Conservation (phyloP, 1,140 invertebrate genomes). For the Cryptotermes secundus region DNA sequence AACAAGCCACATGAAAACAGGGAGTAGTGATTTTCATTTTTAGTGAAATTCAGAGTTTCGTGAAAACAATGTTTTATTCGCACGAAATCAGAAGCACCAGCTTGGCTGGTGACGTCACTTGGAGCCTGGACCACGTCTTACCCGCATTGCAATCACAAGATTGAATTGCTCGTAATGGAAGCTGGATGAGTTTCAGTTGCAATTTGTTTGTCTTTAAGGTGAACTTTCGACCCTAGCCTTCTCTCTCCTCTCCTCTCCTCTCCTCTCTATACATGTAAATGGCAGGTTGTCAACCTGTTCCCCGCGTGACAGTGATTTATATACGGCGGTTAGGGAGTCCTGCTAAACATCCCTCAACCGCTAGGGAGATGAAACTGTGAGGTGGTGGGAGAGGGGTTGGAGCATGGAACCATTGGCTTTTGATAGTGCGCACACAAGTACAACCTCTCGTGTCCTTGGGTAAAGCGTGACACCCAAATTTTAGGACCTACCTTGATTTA, state of each 20-base stretch:
- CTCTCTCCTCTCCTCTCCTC: too few species aligned
- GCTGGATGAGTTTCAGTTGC: background rate
- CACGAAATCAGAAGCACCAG: too few species aligned
- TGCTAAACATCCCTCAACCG: background rate
- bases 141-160: background rate
- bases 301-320: background rate
- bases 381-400: background rate
- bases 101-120: too few species aligned
- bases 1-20: too few species aligned
- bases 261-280: background rate
- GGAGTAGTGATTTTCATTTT: too few species aligned
- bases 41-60: too few species aligned
- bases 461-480: background rate
- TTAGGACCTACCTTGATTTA: too few species aligned
- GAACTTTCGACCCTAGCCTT: background rate
- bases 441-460: background rate
- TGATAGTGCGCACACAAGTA: background rate
- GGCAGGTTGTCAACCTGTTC: background rate
- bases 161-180: background rate
- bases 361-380: background rate
- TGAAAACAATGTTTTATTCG: too few species aligned
- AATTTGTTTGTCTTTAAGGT: slow-evolving; percentile 1
- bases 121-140: background rate
- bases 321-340: background rate
- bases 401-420: slow-evolving; percentile 1